Evolutionary conservation across 2,113 vertebrate species (phyloP), one percentile per base, ranked within the genome.

Genomic region (Orcinus orca): DNA sequence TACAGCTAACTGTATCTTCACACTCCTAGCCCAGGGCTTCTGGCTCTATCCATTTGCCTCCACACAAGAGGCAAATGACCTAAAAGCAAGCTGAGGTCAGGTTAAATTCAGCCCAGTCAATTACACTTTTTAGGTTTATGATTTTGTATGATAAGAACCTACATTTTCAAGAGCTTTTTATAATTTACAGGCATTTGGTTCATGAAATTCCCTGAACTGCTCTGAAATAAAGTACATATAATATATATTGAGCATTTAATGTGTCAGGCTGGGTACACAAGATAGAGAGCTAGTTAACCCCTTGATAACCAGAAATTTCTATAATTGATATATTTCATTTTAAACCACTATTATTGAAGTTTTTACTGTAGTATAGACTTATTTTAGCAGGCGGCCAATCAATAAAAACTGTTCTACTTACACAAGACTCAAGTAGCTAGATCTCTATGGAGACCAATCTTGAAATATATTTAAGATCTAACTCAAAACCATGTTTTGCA

Each of bases 221-320:
- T 93, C 47, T 41, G 25, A 77, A 33, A 21, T 33, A 44, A 92
- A 21, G 38, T 12, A 80, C 6, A 38, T 71, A 81, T 36, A 67
- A 88, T 18, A 94, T 41, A 73, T 50, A 65, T 70, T 88, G 85
- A 91, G 31, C 53, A 67, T 85, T 76, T 96, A 85, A 82, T 92
- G 60, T 93, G 50, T 55, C 70, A 68, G 71, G 10, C n/a, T 84
- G 53, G 53, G 21, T 74, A 95, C 89, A 47, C 55, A 96, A 80
- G 62, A 91, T 63, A 95, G 2, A 65, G 26, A 41, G 33, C 31
- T 90, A 81, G 76, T 68, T 93, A 96, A 96, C 62, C 62, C 41
- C 20, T 83, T 77, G 38, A 68, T 88, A 93, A 81, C 58, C 31
- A 55, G 77, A 95, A 76, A 79, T 86, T 92, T 93, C 63, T 94